Evolutionary conservation across 2,113 vertebrate genomes (phyloP).

Genomic region (Pseudopodoces humilis): DNA sequence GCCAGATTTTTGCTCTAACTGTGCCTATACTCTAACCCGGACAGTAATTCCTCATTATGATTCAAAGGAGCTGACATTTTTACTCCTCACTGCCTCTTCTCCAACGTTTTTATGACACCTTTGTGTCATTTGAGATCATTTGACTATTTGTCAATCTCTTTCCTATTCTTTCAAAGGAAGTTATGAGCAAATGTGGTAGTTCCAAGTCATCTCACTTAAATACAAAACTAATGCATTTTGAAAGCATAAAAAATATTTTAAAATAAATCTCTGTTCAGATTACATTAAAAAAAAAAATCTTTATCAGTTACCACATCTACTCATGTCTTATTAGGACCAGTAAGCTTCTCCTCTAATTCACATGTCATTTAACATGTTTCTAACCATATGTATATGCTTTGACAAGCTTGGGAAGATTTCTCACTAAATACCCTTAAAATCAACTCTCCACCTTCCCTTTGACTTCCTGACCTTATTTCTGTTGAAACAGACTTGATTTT

Average conservation of each 20-base stretch:
- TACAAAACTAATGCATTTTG: not conserved
- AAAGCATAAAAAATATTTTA: not conserved
- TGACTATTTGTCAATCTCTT: not conserved
- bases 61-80: not conserved
- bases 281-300: not conserved
- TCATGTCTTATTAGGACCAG: not conserved
- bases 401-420: not conserved
- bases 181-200: not conserved
- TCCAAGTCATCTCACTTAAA: not conserved
- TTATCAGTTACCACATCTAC: not conserved
- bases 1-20: not conserved
- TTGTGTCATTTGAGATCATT: no score
- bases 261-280: not conserved
- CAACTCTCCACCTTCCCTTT: not conserved
- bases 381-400: not conserved
- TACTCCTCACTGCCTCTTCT: not conserved
- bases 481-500: not conserved
- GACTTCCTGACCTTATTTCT: not conserved
- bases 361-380: not conserved
- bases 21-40: not conserved
- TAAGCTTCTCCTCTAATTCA: not conserved
- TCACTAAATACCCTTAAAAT: not conserved
- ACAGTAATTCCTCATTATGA: not conserved
- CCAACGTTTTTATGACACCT: not conserved
- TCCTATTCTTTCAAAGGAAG: not conserved